Percentiles rank a stretch among this genome's conserved stretches.
Evolutionary conservation across 2,797 vertebrate genomes (phyloP).

Genomic region (Buphagus erythrorhynchus): DNA sequence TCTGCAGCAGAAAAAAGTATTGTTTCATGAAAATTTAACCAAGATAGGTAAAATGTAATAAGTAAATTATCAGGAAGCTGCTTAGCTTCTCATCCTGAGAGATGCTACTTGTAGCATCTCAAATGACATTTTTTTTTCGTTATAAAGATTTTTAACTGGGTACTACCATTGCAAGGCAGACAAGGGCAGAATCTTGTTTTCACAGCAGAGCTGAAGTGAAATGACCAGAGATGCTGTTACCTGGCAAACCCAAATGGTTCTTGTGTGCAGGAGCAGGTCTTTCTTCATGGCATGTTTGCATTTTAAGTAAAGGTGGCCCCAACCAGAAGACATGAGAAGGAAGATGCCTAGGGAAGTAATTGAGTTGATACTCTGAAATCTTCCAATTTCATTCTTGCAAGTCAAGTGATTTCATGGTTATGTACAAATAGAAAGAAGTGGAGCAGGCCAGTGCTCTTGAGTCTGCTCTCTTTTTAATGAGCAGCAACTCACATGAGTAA

Average conservation of each 20-base stretch:
- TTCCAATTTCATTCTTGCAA: background rate
- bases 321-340: background rate
- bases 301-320: background rate
- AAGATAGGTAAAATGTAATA: background rate
- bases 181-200: background rate
- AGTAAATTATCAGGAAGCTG: background rate
- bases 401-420: background rate
- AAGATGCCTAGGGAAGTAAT: background rate
- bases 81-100: background rate
- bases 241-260: background rate
- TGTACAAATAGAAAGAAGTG: background rate
- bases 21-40: background rate
- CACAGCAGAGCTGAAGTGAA: background rate
- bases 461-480: background rate
- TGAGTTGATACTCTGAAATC: background rate
- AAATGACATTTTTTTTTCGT: background rate
- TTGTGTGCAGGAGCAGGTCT: background rate
- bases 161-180: background rate
- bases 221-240: background rate
- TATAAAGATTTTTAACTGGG: background rate
- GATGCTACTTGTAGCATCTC: background rate
- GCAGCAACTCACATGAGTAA: background rate
- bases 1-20: background rate
- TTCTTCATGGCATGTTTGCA: fast-evolving
- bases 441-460: background rate